Evolutionary conservation across 2,888 invertebrate species (phyloP).

Genomic region (Drosophila paranaensis): DNA sequence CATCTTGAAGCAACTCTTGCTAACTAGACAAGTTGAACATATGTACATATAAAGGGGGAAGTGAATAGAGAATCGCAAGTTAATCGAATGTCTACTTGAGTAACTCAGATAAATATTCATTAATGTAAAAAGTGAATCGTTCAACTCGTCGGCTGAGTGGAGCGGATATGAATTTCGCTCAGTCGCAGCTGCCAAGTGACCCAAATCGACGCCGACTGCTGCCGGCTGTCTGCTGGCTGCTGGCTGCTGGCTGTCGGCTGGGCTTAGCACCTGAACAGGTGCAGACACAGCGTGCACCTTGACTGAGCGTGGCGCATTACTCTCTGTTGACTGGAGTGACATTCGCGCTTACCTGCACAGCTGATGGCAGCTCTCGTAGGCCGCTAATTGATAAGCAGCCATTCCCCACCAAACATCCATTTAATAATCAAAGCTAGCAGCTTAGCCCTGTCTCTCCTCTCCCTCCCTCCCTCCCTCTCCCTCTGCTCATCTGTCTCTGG

Average conservation of each 20-base stretch:
- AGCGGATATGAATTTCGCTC: slow-evolving; percentile 18
- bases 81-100: background rate
- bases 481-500: slow-evolving; percentile 27
- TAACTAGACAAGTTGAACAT: too few species aligned
- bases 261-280: slow-evolving; percentile 16
- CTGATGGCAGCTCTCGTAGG: background rate
- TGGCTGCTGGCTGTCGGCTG: background rate
- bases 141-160: slow-evolving; percentile 1
- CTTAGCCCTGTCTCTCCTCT: background rate
- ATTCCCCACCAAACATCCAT: background rate
- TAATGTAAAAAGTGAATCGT: background rate
- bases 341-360: slow-evolving; percentile 30
- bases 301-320: slow-evolving; percentile 24
- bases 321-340: slow-evolving; percentile 24
- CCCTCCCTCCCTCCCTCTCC: background rate
- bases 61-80: background rate
- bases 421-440: slow-evolving; percentile 9
- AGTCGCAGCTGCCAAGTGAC: slow-evolving; percentile 45
- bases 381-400: slow-evolving; percentile 38
- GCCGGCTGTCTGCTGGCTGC: background rate
- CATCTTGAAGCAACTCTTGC: background rate
- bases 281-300: background rate
- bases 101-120: background rate
- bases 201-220: slow-evolving; percentile 24
- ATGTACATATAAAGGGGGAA: background rate